Evolutionary conservation across 2,113 vertebrate species (phyloP), one percentile per base, ranked within the genome.

Genomic region (Onychostoma macrolepis): DNA sequence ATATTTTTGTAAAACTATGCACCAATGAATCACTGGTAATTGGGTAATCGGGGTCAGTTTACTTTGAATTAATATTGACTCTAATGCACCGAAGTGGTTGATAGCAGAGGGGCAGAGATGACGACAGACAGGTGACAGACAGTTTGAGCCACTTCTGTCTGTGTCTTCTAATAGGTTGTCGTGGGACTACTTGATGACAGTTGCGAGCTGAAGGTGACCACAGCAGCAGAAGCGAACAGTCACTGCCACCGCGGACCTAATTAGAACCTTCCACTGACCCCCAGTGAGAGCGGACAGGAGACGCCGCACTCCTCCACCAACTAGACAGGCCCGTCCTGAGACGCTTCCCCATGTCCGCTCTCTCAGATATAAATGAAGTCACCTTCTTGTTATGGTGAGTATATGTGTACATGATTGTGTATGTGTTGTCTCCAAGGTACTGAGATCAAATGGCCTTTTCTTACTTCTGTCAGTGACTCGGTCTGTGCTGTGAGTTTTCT

Each of bases 251-350:
- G 80, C 65, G 80, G 88, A 91, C 90, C 90, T 90, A 92, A 92
- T 92, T 93, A 93, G 90, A 90, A 91, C 88, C 89, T 87, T 89
- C 65, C 21, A 15, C 58, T 90, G 90, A 92, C 85, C 79, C 71
- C 84, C n/a, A 82, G 86, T 61, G 33, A 80, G 24, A 58, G 24
- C 11, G 3, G 56, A 41, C 36, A 10, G 33, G 24, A 83, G 63
- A 83, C 12, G 28, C 10, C 33, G 38, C 82, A 58, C 45, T 11
- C 28, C 65, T 72, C 67, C 3, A 12, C 65, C 58, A 67, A 82
- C 58, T 48, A 61, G 78, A 63, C 21, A 2, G 24, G 13, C 9
- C 80, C 26, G 2, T 48, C 61, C 80, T 69, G 41, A 71, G 17
- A 50, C 43, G 6, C 12, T 48, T 69, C 61, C 61, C n/a, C 41